Evolutionary conservation across 2,797 vertebrate species (phyloP), one percentile per base, ranked within the genome.

Genomic region (Pseudochirops cupreus): DNA sequence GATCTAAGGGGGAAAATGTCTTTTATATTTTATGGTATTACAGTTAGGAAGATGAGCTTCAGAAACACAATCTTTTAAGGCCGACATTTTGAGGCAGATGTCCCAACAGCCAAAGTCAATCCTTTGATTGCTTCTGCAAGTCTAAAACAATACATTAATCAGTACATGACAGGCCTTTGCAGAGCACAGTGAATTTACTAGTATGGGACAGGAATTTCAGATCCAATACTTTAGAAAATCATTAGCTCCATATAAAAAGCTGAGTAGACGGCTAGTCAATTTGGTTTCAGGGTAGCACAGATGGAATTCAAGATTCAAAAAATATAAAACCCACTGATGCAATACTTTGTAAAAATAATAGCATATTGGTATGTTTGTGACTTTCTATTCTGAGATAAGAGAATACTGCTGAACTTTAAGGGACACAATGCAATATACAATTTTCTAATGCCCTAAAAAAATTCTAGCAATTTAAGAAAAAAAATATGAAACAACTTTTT

Each of bases 81-180:
- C 96, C 91, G 52, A 89, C 92, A 92, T 92, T 97, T 94, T 95
- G 91, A 96, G 96, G 97, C 97, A 97, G 97, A 97, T 98, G 96
- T 97, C 97, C 93, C 97, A 96, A 95, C 57, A 98, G 16, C 39
- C 96, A 97, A 97, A 98, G 16, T 33, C 96, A 97, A 97, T 97
- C 96, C 96, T 92, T 74, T 96, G 97, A 97, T 96, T 98, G 96
- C 92, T 96, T 98, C 97, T 94, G 10, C 50, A 95, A 95, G 96
- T 95, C 95, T 96, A 94, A 97, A 98, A 97, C 92, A 92, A 56
- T 59, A 93, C 93, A 98, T 98, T 98, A 98, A 97, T 98, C 98
- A 98, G 29, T 90, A 21, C 92, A 57, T 96, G 94, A 94, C 90
- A 96, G 91, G 95, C 93, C 96, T 96, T 18, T 55, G 90, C 91